phyloP scores from a whole-genome alignment of 2,888 invertebrate species.

The Hirudinaria manillensis region DNA sequence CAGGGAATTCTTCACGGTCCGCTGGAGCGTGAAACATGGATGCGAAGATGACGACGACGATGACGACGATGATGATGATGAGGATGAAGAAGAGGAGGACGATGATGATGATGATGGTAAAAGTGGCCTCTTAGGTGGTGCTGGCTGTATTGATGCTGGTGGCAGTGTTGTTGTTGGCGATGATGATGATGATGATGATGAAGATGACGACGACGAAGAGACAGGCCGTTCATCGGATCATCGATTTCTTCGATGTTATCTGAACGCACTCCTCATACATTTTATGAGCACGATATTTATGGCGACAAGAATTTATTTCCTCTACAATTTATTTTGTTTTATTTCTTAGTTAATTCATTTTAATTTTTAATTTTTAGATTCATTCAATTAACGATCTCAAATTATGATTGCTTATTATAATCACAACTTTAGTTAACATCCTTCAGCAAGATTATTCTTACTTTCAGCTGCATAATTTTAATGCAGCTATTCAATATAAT shows the following conservation, averaged over 20 bases:
- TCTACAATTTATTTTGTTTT: background rate
- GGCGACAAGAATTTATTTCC: background rate
- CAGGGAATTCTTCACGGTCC: background rate
- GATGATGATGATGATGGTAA: background rate
- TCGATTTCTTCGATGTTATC: background rate
- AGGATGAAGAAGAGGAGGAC: conserved; percentile 5
- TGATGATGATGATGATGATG: background rate
- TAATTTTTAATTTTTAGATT: no score
- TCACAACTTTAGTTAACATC: no score
- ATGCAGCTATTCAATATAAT: no score
- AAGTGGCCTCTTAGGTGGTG: background rate
- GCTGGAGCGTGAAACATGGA: background rate
- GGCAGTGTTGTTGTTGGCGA: background rate
- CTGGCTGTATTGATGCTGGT: background rate
- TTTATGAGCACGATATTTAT: no score
- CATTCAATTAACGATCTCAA: no score
- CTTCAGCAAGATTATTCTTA: no score
- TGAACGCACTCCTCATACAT: no score
- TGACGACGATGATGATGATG: conserved; percentile 26
- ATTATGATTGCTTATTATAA: no score
- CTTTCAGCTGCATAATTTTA: no score
- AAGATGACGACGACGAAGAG: conserved; percentile 15
- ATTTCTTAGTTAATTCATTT: no score
- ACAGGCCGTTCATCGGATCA: background rate
- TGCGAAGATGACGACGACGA: conserved; percentile 9